Evolutionary conservation across 2,888 invertebrate genomes (phyloP).

Genomic region (Mesorhabditis sp.): DNA sequence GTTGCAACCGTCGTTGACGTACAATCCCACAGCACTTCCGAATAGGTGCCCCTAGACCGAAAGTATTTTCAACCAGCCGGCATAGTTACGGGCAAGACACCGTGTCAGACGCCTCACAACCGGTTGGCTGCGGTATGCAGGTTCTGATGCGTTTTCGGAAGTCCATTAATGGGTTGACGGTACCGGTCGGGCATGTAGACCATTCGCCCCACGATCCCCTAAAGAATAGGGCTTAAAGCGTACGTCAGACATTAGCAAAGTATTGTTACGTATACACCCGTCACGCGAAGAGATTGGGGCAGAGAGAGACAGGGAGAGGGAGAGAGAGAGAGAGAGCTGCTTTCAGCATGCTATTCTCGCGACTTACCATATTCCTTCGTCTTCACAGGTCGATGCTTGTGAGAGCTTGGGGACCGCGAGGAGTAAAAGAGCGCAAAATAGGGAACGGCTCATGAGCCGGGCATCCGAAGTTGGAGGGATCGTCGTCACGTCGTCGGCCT

Average conservation of each 20-base stretch:
- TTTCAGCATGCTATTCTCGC: too few species aligned
- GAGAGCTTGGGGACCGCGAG: constrained; percentile 2
- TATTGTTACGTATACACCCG: too few species aligned
- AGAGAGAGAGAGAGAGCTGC: too few species aligned
- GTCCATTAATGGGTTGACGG: not conserved
- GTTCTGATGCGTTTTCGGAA: not conserved
- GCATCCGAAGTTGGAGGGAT: too few species aligned
- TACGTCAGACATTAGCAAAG: too few species aligned
- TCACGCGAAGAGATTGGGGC: too few species aligned
- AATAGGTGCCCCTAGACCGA: not conserved
- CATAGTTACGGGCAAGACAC: not conserved
- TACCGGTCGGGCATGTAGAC: constrained; percentile 3
- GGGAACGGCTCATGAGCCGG: not conserved
- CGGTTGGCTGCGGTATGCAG: constrained; percentile 3
- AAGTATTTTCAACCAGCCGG: not conserved
- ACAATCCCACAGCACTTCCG: not conserved
- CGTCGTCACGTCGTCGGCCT: too few species aligned
- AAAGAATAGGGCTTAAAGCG: not conserved
- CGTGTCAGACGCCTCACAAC: not conserved
- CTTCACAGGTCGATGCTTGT: not conserved
- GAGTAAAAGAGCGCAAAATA: not conserved
- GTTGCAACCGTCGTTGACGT: constrained; percentile 4
- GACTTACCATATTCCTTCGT: not conserved
- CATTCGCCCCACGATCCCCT: constrained; percentile 5
- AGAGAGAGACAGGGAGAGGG: too few species aligned